Conservation (phyloP, 2,888 invertebrate genomes). For the Lottia gigantea region DNA sequence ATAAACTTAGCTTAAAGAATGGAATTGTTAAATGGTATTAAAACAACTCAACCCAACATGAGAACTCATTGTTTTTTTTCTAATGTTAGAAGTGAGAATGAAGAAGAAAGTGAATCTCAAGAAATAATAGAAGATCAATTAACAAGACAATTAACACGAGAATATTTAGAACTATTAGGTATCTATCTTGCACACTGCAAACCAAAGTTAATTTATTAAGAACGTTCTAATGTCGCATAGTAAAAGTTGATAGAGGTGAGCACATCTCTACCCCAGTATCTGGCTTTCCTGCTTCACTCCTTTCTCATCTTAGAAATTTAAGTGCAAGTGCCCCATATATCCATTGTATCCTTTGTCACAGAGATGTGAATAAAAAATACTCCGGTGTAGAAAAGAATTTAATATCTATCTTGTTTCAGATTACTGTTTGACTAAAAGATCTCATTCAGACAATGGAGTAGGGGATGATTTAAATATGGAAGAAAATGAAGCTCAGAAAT, state of each 20-base stretch:
- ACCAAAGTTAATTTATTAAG: too few species aligned
- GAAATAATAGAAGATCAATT: slow-evolving; percentile 71
- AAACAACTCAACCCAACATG: too few species aligned
- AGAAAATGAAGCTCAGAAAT: slow-evolving; percentile 38
- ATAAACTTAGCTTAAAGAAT: too few species aligned
- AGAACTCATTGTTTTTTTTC: too few species aligned
- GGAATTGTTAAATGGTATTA: too few species aligned
- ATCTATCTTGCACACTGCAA: slow-evolving; percentile 64
- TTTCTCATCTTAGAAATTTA: too few species aligned
- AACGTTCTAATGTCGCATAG: too few species aligned
- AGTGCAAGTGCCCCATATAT: too few species aligned
- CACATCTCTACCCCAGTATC: too few species aligned
- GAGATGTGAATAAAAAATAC: not conserved
- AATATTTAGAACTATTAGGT: slow-evolving; percentile 87
- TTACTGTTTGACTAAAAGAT: not conserved
- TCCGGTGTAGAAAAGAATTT: not conserved
- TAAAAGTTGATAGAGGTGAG: too few species aligned
- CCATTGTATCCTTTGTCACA: too few species aligned
- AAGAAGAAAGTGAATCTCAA: slow-evolving; percentile 59
- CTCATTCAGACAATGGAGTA: slow-evolving; percentile 19
- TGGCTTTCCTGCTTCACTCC: too few species aligned
- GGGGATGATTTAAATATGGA: slow-evolving; percentile 46
- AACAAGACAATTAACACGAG: slow-evolving; percentile 85
- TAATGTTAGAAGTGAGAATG: slow-evolving; percentile 23
- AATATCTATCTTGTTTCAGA: not conserved